Conservation (phyloP, 2,113 vertebrate species). For the Hemichromis elongatus region DNA sequence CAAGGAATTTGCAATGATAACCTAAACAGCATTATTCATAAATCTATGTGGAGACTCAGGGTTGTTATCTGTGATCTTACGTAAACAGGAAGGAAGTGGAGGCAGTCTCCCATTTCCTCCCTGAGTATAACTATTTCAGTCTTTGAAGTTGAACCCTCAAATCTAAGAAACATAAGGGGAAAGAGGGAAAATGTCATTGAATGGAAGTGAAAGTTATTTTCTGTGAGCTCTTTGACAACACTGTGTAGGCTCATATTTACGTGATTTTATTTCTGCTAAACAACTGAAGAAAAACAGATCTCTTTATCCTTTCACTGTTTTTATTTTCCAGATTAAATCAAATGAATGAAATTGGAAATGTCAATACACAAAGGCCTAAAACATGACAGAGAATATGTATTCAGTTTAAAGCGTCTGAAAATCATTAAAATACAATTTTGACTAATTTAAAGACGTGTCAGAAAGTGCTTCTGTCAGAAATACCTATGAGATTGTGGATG, state of each 20-base stretch:
- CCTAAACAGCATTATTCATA: neutral
- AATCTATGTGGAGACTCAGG: neutral
- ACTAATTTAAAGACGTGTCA: neutral
- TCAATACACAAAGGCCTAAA: neutral
- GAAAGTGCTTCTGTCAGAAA: neutral
- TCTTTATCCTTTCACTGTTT: neutral
- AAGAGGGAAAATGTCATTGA: neutral
- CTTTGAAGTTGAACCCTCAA: neutral
- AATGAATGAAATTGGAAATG: neutral
- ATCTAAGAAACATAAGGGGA: neutral
- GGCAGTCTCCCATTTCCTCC: constrained; percentile 8
- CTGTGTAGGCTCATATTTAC: neutral
- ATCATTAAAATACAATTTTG: neutral
- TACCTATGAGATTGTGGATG: neutral
- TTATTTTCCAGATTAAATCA: neutral
- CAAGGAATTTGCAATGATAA: neutral
- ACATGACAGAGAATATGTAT: neutral
- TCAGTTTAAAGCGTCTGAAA: neutral
- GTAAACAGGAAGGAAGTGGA: constrained; percentile 35
- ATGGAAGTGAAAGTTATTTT: neutral
- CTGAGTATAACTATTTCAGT: neutral
- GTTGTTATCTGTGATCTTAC: neutral
- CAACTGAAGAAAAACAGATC: neutral
- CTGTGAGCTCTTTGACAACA: neutral
- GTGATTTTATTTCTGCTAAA: neutral